Base-by-base conservation (phyloP, 2,797 vertebrate genomes). In the Neostethus bicornis region DNA sequence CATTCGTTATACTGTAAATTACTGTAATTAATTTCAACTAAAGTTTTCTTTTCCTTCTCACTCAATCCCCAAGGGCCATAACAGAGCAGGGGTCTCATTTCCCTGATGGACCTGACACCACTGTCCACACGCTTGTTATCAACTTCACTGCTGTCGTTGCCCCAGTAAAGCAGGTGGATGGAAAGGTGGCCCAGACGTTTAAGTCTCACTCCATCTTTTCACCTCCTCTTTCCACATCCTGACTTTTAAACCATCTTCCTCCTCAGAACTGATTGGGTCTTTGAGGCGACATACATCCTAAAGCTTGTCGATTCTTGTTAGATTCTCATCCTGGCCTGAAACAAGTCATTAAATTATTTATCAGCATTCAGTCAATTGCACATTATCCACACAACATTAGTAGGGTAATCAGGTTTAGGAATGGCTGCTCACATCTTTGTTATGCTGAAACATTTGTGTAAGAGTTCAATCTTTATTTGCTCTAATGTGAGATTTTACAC, bases 271-370 rank as follows among this genome's bases (percentile, higher is more conserved):
- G 85, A 85, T 85, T 86, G 85, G 88, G 82, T 89, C 86, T 91
- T 82, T 90, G 84, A 83, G 91, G 91, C 90, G 90, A 92, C 92
- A 95, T 93, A 90, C 92, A 85, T 93, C 92, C 93, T 87, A 77
- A 87, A 86, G 89, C 90, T 91, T 87, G 92, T 95, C 95, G 93
- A 96, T 96, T 94, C 86, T 92, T 92, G 95, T 95, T 96, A 95
- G 96, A 95, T 96, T 96, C 93, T 94, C 92, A 91, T 94, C 86
- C 90, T 91, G 89, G 89, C 89, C 88, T 91, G 75, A 79, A 91
- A 93, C 92, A 91, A 90, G 89, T 84, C 66, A 75, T 88, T 95
- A 93, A 93, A 97, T 97, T 94, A 96, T 96, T 97, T 93, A 97
- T 66, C 91, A 92, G 85, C 73, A 78, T 91, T 72, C 89, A 85